Conservation (phyloP, 2,113 vertebrate species). For the Cyprinodon brontotheroides region DNA sequence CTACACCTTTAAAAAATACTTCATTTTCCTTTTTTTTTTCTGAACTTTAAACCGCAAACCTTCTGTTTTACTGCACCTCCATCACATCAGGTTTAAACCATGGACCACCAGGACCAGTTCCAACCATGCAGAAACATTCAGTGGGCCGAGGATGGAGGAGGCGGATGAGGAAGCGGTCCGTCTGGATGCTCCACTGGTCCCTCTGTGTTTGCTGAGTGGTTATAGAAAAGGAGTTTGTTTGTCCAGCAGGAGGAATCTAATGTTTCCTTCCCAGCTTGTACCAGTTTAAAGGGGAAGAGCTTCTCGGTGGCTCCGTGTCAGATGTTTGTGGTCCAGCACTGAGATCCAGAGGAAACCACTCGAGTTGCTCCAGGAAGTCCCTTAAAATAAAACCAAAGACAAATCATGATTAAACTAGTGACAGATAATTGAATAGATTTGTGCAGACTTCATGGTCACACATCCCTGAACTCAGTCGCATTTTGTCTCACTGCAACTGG, state of each 20-base stretch:
- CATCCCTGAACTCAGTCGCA: no score
- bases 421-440: not conserved
- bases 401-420: not conserved
- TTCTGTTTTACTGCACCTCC: conserved; percentile 16
- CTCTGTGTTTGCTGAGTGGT: conserved; percentile 48
- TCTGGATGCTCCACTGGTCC: not conserved
- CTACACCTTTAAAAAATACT: conserved; percentile 46
- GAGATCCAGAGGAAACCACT: conserved; percentile 46
- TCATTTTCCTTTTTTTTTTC: conserved; percentile 22
- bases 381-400: not conserved
- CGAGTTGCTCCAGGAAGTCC: conserved; percentile 37
- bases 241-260: conserved; percentile 20
- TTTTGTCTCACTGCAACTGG: no score
- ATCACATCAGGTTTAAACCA: conserved; percentile 23
- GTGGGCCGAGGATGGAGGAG: conserved; percentile 6
- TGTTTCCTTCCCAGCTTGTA: conserved; percentile 28
- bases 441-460: not conserved
- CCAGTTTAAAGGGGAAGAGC: conserved; percentile 23
- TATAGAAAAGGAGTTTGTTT: conserved; percentile 14
- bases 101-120: conserved; percentile 21
- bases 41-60: conserved; percentile 3
- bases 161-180: not conserved
- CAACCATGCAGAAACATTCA: not conserved
- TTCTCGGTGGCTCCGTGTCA: conserved; percentile 56
- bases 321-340: conserved; percentile 68